phyloP scores from a whole-genome alignment of 2,797 vertebrate genomes.

The Arvicola amphibius region DNA sequence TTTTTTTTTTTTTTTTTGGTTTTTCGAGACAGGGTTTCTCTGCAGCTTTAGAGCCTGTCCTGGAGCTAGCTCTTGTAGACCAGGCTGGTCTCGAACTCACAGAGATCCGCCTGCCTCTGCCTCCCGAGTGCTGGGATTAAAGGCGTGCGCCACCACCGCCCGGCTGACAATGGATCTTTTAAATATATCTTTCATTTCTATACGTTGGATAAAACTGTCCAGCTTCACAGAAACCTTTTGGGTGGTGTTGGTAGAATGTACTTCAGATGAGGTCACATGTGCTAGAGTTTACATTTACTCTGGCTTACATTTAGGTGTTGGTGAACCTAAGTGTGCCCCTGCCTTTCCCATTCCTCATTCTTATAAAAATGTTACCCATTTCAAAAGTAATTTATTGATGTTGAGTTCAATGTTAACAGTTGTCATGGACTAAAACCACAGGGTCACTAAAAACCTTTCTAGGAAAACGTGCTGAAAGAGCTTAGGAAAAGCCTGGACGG shows the following conservation, averaged over 20 bases:
- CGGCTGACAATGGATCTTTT: not conserved
- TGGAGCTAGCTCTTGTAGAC: too few species aligned
- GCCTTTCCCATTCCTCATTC: slow-evolving; percentile 15
- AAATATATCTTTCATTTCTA: not conserved
- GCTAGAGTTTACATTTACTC: not conserved
- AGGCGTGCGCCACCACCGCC: too few species aligned
- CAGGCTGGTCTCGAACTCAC: too few species aligned
- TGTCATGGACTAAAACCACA: not conserved
- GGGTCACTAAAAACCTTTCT: not conserved
- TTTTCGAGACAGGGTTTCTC: too few species aligned
- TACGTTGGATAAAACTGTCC: not conserved
- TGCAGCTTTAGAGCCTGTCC: too few species aligned
- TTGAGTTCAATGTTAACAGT: not conserved
- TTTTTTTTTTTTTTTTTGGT: too few species aligned
- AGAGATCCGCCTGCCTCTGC: too few species aligned
- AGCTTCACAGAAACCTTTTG: not conserved
- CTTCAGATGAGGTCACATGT: slow-evolving; percentile 7
- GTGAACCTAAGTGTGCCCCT: not conserved
- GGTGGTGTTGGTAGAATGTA: not conserved
- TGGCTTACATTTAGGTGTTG: not conserved
- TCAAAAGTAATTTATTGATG: slow-evolving; percentile 29
- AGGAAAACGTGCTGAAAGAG: not conserved
- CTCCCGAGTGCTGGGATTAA: too few species aligned
- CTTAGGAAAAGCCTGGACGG: not conserved
- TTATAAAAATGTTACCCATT: slow-evolving; percentile 20